Percentiles rank a stretch among this genome's conserved stretches.
Conservation (phyloP, 2,888 invertebrate genomes). For the Drosophila mimica region DNA sequence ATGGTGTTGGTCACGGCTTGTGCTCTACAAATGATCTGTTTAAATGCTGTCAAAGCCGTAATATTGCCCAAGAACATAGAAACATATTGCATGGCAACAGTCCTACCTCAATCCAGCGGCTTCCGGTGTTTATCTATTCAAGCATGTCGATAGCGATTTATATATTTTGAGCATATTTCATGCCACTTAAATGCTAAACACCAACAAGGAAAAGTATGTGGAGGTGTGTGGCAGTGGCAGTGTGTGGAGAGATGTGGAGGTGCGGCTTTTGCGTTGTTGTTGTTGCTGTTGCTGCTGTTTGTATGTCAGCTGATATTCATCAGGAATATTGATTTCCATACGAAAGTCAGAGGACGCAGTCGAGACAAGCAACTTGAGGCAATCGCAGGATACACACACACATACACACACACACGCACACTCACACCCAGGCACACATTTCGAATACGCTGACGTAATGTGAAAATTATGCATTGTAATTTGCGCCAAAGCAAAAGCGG, state of each 20-base stretch:
- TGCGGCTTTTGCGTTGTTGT: no score
- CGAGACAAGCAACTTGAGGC: conserved; percentile 28
- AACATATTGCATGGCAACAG: not conserved
- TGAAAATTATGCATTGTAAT: conserved; percentile 81
- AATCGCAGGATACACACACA: conserved; percentile 37
- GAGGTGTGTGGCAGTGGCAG: not conserved
- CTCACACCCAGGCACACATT: conserved; percentile 8
- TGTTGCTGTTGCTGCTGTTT: not conserved
- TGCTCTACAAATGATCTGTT: not conserved
- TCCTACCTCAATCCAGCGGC: not conserved
- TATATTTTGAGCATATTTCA: conserved; percentile 53
- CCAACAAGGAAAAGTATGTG: not conserved
- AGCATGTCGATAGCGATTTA: conserved; percentile 39
- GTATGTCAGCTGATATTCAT: conserved; percentile 68
- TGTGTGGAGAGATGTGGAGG: not conserved
- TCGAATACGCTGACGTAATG: conserved; percentile 72
- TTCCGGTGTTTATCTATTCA: not conserved
- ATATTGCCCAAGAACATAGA: not conserved
- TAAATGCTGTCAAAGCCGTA: not conserved
- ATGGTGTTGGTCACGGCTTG: not conserved
- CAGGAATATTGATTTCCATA: conserved; percentile 78
- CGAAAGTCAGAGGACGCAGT: conserved; percentile 40
- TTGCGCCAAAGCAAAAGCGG: conserved; percentile 74
- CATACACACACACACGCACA: conserved; percentile 14
- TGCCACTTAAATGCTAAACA: conserved; percentile 34